Conservation (phyloP, 2,888 invertebrate genomes). For the Perizoma flavofasciatum region DNA sequence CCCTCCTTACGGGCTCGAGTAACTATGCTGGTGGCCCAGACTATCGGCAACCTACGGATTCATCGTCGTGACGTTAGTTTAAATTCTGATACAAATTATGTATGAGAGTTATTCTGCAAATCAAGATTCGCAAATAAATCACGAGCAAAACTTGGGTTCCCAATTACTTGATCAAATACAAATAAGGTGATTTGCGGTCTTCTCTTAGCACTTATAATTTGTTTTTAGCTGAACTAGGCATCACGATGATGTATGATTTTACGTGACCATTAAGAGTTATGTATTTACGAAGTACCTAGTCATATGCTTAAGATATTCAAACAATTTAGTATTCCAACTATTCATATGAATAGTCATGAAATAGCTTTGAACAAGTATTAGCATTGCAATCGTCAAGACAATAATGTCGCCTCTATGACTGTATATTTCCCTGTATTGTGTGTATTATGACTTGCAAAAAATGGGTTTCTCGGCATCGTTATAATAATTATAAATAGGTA, state of each 20-base stretch:
- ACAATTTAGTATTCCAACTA: conserved; percentile 15
- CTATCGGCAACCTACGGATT: conserved; percentile 88
- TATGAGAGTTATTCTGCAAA: too few relatives aligned
- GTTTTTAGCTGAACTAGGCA: too few relatives aligned
- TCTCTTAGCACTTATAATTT: too few relatives aligned
- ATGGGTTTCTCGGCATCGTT: background rate
- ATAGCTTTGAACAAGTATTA: conserved; percentile 5
- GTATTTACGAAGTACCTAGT: too few relatives aligned
- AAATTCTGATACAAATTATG: too few relatives aligned
- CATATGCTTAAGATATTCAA: conserved; percentile 4
- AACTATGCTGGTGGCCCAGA: conserved; percentile 96
- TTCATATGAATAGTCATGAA: conserved; percentile 6
- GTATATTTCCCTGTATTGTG: background rate
- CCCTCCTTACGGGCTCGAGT: conserved; percentile 95
- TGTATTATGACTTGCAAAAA: background rate
- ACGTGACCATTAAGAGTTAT: too few relatives aligned
- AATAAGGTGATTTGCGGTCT: too few relatives aligned
- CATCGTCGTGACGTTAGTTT: background rate
- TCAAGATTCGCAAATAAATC: too few relatives aligned
- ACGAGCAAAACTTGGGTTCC: too few relatives aligned
- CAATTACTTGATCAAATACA: too few relatives aligned
- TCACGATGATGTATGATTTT: too few relatives aligned
- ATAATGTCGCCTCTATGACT: conserved; percentile 3
- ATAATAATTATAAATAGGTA: too few relatives aligned
- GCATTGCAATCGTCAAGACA: conserved; percentile 6